Percentiles rank a stretch among this genome's conserved stretches.
Conservation (phyloP, 2,888 invertebrate genomes). For the Limnephilus rhombicus region DNA sequence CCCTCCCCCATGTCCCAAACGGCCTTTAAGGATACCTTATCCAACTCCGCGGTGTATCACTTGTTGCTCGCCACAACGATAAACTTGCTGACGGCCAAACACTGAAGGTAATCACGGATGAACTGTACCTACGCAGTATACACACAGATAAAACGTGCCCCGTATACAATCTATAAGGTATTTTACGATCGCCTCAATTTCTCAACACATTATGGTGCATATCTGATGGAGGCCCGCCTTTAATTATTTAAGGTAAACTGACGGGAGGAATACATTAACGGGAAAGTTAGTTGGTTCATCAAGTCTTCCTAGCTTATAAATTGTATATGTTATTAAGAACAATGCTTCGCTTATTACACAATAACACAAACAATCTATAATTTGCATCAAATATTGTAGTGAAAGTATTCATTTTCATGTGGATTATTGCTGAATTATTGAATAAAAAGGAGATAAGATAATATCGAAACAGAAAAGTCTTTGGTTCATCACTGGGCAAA, state of each 20-base stretch:
- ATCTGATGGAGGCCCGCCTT: neutral
- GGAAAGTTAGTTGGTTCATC: neutral
- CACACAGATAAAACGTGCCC: neutral
- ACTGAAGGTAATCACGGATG: neutral
- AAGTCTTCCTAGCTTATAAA: neutral
- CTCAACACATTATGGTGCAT: neutral
- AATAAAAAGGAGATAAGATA: no score
- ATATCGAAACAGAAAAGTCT: no score
- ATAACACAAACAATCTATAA: neutral
- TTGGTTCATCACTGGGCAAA: no score
- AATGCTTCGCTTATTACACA: neutral
- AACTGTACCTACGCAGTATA: constrained; percentile 3
- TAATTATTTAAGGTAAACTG: neutral
- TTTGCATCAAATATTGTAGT: no score
- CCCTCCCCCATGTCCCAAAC: neutral
- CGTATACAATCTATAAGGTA: neutral
- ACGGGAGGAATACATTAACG: neutral
- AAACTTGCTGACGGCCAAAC: constrained; percentile 14
- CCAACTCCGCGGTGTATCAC: constrained; percentile 26
- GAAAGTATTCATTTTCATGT: no score
- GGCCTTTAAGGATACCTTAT: constrained; percentile 45
- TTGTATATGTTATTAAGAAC: neutral
- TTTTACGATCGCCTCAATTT: constrained; percentile 1
- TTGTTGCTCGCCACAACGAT: constrained; percentile 45
- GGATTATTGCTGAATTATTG: no score